Evolutionary conservation across 2,113 vertebrate species (phyloP), one percentile per base, ranked within the genome.

Genomic region (Prionailurus bengalensis): DNA sequence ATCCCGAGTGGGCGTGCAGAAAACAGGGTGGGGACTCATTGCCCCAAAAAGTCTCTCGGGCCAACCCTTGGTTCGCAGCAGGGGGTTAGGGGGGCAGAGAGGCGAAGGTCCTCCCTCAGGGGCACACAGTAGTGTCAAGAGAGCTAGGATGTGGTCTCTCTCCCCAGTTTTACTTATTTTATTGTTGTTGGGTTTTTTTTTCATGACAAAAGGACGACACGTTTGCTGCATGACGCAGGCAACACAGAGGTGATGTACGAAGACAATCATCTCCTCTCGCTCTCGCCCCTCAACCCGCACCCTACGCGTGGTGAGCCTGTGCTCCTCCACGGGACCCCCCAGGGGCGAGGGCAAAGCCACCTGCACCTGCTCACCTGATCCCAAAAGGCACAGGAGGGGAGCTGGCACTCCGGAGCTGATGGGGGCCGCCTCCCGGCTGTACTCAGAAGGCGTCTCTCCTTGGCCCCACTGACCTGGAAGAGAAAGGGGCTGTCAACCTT

Each of bases 391-490:
- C 61, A 27, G 8, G 9, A 89, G 27, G 53, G 74, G 73, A 70
- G 6, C 21, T 27, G 48, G 36, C 48, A 19, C n/a, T 36, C 5
- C n/a, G 6, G 31, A 55, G 51, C 0, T 19, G 2, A 17, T 14
- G 13, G 1, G 31, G 15, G 9, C 33, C 19, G 21, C 31, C 58
- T 48, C 73, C 58, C 36, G 23, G 63, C 76, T 39, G 45, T 45
- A 6, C 14, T 68, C 76, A 21, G 4, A 31, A 1, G 6, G 33
- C 23, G 12, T 31, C 89, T 51, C 42, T 74, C 51, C 23, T 66
- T 3, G 0, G n/a, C 45, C 65, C 39, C 0, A 0, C 55, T 19
- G 42, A 29, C n/a, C 55, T 65, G 78, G 33, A 23, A 33, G 21
- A 8, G 33, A 65, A 70, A 63, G 25, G 7, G 4, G 14, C 4